A percentile compares a stretch with the other conserved stretches of the same genome.
Evolutionary conservation across 2,797 vertebrate genomes (phyloP).

Genomic region (Remorina albescens): DNA sequence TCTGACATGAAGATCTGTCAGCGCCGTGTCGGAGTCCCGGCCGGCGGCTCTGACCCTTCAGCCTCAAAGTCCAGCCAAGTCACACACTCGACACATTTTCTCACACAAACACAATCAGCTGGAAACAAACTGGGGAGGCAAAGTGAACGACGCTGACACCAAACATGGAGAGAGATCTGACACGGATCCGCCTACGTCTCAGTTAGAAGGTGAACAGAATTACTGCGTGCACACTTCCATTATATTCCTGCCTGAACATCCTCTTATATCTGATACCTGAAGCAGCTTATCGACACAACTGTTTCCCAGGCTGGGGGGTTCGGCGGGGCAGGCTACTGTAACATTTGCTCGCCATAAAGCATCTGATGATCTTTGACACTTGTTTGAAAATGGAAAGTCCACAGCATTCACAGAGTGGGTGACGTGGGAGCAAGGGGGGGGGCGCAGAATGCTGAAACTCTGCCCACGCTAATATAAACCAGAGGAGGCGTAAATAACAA

Average conservation of each 20-base stretch:
- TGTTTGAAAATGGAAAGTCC: constrained; percentile 41
- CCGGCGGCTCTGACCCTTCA: too few relatives aligned
- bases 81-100: constrained; percentile 15
- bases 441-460: constrained; percentile 33
- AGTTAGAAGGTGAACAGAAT: not conserved
- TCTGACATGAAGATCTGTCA: constrained; percentile 52
- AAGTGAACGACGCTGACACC: not conserved
- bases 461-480: constrained; percentile 51
- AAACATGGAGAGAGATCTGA: not conserved
- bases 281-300: not conserved
- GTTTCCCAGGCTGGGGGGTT: not conserved
- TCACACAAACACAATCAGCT: not conserved
- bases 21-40: not conserved
- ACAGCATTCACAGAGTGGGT: constrained; percentile 20
- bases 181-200: too few relatives aligned
- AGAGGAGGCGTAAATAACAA: constrained; percentile 40
- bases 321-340: constrained; percentile 27
- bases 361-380: constrained; percentile 41
- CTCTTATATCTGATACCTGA: not conserved
- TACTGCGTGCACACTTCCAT: not conserved
- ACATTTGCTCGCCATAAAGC: constrained; percentile 18
- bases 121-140: not conserved
- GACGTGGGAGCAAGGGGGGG: constrained; percentile 11
- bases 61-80: constrained; percentile 31
- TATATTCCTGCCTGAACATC: not conserved